phyloP scores from a whole-genome alignment of 2,797 vertebrate species.

The Spheniscus humboldti region DNA sequence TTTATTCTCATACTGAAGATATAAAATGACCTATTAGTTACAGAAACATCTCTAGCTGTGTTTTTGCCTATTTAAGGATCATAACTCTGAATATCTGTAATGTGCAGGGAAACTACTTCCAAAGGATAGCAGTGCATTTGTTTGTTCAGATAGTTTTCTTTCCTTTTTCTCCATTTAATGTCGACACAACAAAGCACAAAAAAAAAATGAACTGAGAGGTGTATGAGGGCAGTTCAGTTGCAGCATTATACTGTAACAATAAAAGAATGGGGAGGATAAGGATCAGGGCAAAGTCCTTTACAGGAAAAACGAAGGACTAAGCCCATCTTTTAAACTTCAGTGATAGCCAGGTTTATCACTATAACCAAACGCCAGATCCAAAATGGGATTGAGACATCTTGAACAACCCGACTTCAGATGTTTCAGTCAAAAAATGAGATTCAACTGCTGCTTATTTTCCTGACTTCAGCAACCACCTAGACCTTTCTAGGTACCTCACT shows the following conservation, averaged over 20 bases:
- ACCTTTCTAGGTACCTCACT: not conserved
- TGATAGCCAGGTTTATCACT: not conserved
- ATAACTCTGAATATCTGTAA: not conserved
- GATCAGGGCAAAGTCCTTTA: not conserved
- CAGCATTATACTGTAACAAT: not conserved
- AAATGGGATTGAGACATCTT: not conserved
- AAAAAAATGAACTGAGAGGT: not conserved
- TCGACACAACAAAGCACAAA: not conserved
- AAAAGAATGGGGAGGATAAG: not conserved
- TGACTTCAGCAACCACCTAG: not conserved
- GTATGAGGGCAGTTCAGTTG: not conserved
- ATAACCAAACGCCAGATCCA: not conserved
- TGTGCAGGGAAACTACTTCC: not conserved
- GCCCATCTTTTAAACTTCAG: not conserved
- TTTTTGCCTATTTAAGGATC: not conserved
- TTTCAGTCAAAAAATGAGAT: not conserved
- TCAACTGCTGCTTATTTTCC: not conserved
- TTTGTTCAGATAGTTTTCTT: not conserved
- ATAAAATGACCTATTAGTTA: not conserved
- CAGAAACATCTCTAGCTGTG: not conserved
- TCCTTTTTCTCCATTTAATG: not conserved
- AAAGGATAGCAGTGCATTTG: not conserved
- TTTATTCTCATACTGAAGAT: not conserved
- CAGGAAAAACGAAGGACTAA: not conserved
- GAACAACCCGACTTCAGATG: not conserved